Evolutionary conservation across 2,888 invertebrate genomes (phyloP), one percentile per base, ranked within the genome.

Genomic region (Tenthredo amoena): DNA sequence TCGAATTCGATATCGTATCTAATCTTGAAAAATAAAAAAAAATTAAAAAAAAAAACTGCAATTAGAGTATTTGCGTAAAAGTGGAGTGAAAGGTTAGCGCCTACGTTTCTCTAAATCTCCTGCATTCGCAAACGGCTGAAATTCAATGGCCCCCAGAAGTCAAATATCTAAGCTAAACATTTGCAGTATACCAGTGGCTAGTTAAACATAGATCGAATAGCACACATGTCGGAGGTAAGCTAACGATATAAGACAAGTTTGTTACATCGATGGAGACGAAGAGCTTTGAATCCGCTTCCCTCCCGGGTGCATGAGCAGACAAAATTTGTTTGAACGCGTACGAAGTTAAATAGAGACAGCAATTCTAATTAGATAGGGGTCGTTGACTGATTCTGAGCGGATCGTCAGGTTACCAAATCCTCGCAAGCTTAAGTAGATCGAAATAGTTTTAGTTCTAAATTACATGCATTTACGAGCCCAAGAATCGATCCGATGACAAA

Each of bases 281-380:
- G 31, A 50, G 50, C 77, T 77, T 77, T 18, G 50, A 21, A 74
- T 74, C 40, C 12, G 2, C 43, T 34, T 6, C 34, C 34, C 1
- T 31, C 18, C 15, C 68, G 68, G 72, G 43, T 40, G n/a, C n/a
- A 31, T 1, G 34, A 43, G n/a, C 18, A 47, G 31, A 31, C 21
- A 18, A 77, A 55, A 55, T 77, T 77, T 47, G 77, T 77, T 77
- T 77, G 77, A 55, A 77, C 34, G 55, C 9, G 5, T n/a, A 15
- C 34, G 26, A 77, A 55, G 77, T 77, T 55, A 55, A 77, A 77
- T 55, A 55, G 50, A 55, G 26, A 77, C 77, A 18, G 55, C 6
- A 55, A 40, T 77, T 77, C 77, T 55, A 77, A 77, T 77, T 77
- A 77, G 77, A 77, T 31, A 55, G 77, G 77, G 55, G n/a, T 74